phyloP scores from a whole-genome alignment of 2,797 vertebrate genomes.

The Cyclopterus lumpus region DNA sequence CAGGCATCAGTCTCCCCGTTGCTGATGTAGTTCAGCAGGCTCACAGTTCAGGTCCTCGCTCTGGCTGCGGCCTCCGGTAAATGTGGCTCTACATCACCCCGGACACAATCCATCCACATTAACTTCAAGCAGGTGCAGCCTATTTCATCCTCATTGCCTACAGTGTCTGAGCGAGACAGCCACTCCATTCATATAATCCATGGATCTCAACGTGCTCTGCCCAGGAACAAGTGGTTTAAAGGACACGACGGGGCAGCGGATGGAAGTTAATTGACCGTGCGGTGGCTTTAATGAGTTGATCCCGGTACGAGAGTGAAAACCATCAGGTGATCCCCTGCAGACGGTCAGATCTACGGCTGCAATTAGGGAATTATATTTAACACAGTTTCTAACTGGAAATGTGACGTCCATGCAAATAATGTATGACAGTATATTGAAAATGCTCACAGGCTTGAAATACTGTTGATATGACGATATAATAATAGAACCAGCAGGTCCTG shows the following conservation, averaged over 20 bases:
- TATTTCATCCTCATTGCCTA: slow-evolving; percentile 69
- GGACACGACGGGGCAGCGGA: slow-evolving; percentile 60
- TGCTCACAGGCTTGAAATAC: not conserved
- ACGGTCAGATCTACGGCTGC: slow-evolving; percentile 30
- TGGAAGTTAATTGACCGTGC: slow-evolving; percentile 67
- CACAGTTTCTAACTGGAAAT: slow-evolving; percentile 35
- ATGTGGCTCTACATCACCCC: slow-evolving; percentile 65
- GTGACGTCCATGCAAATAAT: slow-evolving; percentile 3
- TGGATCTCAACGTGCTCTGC: slow-evolving; percentile 30
- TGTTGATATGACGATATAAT: not conserved
- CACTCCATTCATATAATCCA: slow-evolving; percentile 64
- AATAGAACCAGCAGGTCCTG: not conserved
- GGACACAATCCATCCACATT: slow-evolving; percentile 76
- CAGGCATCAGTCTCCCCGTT: slow-evolving; percentile 51
- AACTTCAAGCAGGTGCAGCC: slow-evolving; percentile 62
- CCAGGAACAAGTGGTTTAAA: slow-evolving; percentile 62
- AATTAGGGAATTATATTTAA: slow-evolving; percentile 38
- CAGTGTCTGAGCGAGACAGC: slow-evolving; percentile 54
- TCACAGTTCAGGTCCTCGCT: slow-evolving; percentile 58
- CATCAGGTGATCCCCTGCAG: slow-evolving; percentile 32
- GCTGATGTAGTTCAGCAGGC: slow-evolving; percentile 43
- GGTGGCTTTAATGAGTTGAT: slow-evolving; percentile 65
- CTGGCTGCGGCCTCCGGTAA: slow-evolving; percentile 57
- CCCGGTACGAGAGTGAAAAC: slow-evolving; percentile 37
- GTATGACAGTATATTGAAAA: not conserved